Base-by-base conservation (phyloP, 2,797 vertebrate species). In the Manis crassicaudata region DNA sequence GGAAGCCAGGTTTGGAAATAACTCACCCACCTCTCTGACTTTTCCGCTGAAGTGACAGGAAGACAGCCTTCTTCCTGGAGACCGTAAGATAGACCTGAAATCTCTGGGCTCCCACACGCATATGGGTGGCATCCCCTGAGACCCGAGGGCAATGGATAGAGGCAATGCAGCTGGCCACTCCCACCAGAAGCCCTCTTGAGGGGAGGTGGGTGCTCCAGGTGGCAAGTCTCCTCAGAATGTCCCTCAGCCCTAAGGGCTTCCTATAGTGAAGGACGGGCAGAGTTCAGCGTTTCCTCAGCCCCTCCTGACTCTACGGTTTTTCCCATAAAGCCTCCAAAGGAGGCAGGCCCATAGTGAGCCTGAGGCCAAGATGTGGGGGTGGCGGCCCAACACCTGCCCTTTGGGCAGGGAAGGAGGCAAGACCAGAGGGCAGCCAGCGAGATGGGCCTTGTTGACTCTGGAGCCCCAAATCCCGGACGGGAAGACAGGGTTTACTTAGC, bases 21-120 rank as follows among this genome's bases (percentile, higher is more conserved):
- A 0, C 21, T 93, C 85, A 4, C 25, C 43, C 13, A 90, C 52
- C 50, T 73, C 90, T 85, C 90, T 79, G 93, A 95, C 58, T 86
- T 92, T 77, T 65, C 87, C 56, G 16, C 72, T 97, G 52, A 97
- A 92, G 96, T 92, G 50, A 43, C 54, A 92, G n/a, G 29, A 82
- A 87, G 73, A 88, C 21, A 40, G 72, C 40, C 62, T 79, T 60
- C 79, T 91, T 70, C 75, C 21, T 0, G 84, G 29, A 70, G 43
- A 79, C 18, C 54, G 65, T 1, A 8, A 80, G 79, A 70, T 7
- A 83, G 72, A 72, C 0, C 6, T 76, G 82, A 76, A 32, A 37
- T 85, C 27, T 0, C 65, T 58, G 60, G 75, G 75, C 20, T 95
- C 67, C 40, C 70, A 77, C 27, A 21, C 18, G 5, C 21, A 75